phyloP scores from a whole-genome alignment of 2,113 vertebrate genomes.

The Morone saxatilis region DNA sequence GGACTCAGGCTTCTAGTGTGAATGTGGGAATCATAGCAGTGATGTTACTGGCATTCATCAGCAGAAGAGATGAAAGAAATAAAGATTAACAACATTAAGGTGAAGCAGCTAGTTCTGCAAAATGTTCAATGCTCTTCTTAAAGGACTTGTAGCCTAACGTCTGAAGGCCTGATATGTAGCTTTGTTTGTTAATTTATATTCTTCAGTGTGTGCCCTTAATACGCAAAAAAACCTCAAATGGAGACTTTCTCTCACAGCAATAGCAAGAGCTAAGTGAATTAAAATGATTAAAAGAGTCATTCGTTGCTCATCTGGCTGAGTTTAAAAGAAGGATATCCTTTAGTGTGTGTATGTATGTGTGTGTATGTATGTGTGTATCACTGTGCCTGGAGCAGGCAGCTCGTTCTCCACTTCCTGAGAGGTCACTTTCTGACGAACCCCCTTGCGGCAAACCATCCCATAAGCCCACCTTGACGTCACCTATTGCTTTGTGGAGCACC shows the following conservation, averaged over 20 bases:
- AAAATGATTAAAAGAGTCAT: slow-evolving; percentile 23
- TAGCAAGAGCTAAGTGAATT: slow-evolving; percentile 2
- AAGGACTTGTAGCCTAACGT: neutral
- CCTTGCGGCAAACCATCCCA: neutral
- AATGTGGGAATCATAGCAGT: slow-evolving; percentile 4
- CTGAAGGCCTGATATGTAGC: neutral
- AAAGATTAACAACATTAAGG: neutral
- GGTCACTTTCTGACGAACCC: neutral
- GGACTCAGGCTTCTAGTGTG: slow-evolving; percentile 5
- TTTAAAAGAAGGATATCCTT: slow-evolving; percentile 8
- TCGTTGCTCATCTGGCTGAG: slow-evolving; percentile 14
- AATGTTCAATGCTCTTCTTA: neutral
- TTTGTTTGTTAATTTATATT: slow-evolving; percentile 21
- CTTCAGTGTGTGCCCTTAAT: neutral
- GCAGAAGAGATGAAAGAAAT: neutral
- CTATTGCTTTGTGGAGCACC: too few species aligned
- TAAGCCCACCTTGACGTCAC: too few species aligned
- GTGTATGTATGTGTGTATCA: neutral
- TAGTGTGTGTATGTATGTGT: neutral
- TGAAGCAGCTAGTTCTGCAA: neutral
- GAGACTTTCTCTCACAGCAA: neutral
- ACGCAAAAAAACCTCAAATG: neutral
- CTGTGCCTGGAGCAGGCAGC: neutral
- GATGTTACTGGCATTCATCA: neutral
- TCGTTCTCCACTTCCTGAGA: neutral